These are phyloP conservation scores for Balanococcus diminutus DNA, from an alignment of 2,888 invertebrate genomes.

Conservation along the genomic window DNA sequence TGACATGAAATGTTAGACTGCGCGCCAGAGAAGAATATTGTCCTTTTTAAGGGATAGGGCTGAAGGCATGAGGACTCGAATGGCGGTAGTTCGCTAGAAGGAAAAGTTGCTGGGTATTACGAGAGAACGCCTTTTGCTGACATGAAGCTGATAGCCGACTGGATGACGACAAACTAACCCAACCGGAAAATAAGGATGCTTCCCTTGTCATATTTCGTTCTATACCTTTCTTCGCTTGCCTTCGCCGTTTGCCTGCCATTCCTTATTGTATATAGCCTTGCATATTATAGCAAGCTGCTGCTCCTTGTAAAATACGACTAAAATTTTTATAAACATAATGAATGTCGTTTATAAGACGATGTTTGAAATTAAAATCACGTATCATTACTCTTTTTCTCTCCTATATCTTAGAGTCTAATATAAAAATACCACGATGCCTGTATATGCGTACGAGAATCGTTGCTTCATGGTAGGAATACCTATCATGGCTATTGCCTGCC, in stretches of 20 bases:
- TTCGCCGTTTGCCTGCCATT: not conserved
- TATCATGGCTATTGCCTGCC: no score
- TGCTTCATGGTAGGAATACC: not conserved
- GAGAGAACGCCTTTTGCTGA: constrained; percentile 42
- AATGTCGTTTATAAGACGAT: constrained; percentile 40
- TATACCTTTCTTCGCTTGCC: constrained; percentile 18
- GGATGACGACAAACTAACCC: constrained; percentile 45
- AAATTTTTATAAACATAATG: constrained; percentile 34
- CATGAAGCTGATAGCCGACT: constrained; percentile 25
- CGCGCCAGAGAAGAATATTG: not conserved
- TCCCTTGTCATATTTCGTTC: constrained; percentile 44
- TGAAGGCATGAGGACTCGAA: no score
- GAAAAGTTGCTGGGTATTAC: constrained; percentile 14
- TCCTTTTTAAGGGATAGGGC: not conserved
- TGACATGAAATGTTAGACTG: constrained; percentile 22
- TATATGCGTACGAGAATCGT: not conserved
- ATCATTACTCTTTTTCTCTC: not conserved
- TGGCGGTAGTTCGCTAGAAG: not conserved
- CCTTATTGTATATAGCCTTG: not conserved
- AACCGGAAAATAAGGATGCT: constrained; percentile 45
- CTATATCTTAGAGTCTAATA: not conserved
- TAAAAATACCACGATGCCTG: not conserved
- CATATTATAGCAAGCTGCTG: not conserved
- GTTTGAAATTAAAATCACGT: constrained; percentile 31
- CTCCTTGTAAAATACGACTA: constrained; percentile 43